Evolutionary conservation across 2,113 vertebrate species (phyloP), one percentile per base, ranked within the genome.

Genomic region (Capra hircus): DNA sequence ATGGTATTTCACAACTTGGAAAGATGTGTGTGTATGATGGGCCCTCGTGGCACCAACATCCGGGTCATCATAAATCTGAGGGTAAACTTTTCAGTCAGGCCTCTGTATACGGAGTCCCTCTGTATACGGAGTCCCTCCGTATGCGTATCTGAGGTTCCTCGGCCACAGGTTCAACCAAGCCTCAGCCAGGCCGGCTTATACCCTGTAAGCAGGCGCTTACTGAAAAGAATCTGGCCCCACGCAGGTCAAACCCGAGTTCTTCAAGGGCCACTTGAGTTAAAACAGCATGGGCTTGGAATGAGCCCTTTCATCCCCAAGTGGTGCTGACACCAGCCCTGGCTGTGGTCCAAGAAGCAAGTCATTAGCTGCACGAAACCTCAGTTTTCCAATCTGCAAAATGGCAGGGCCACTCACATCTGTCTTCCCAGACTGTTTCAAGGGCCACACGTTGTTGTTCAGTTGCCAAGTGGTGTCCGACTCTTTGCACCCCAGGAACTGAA

Each of bases 241-340:
- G 3, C 30, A 82, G 33, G 10, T 82, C 50, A 53, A 36, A 82
- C 33, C 33, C 0, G 0, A 13, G 19, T n/a, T 82, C 19, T 53
- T 82, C 50, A 25, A 82, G 80, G 80, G 80, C 80, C 17, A 33
- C 77, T 30, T 0, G 15, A 19, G 52, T 14, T 74, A 50, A 64
- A 81, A 28, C 1, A 43, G 30, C 16, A 36, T 15, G 15, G 21
- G 2, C 33, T 21, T 13, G 9, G 4, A 2, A 0, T 5, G 17
- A 27, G 8, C 25, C 36, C 78, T 80, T 55, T 48, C 27, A 60
- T 50, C 6, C 33, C 23, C 12, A 53, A 3, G 55, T 57, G 12
- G 3, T 82, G 93, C 55, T 21, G n/a, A 10, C 4, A 71, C 30
- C 40, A 17, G 57, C 2, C 50, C 36, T 2, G 9, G 64, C 33